Percentiles rank a stretch among this genome's conserved stretches.
These are phyloP conservation scores for Agrochola lychnidis DNA, from an alignment of 2,888 invertebrate genomes.

Conservation along the genomic window DNA sequence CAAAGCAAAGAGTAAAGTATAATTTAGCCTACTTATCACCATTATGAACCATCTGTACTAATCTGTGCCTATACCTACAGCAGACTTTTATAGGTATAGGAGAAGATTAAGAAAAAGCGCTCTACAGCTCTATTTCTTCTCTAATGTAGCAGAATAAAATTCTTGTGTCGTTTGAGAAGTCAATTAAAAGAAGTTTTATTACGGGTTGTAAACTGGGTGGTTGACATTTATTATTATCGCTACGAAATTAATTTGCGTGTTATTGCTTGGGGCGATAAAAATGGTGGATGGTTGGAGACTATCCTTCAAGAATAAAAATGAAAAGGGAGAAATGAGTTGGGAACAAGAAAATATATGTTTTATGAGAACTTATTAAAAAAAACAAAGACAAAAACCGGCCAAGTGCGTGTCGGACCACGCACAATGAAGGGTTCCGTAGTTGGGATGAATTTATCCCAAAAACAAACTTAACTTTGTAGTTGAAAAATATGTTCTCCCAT, in stretches of 20 bases:
- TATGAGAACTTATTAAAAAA: no score
- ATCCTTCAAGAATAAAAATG: neutral
- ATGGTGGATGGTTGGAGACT: neutral
- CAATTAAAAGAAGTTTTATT: slow-evolving; percentile 40
- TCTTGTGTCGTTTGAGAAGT: slow-evolving; percentile 32
- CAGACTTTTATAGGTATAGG: neutral
- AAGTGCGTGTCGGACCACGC: no score
- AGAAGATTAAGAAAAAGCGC: neutral
- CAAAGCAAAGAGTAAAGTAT: no score
- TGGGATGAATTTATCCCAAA: no score
- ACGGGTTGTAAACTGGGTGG: slow-evolving; percentile 14
- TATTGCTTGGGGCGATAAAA: slow-evolving; percentile 6
- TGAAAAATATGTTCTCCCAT: no score
- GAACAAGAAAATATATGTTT: no score
- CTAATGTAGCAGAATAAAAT: neutral
- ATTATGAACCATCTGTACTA: no score
- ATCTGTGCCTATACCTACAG: no score
- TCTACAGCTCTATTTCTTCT: neutral
- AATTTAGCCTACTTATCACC: no score
- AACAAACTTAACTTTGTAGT: no score
- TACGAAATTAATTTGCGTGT: slow-evolving; percentile 36
- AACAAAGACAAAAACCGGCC: neutral
- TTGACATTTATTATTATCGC: slow-evolving; percentile 21
- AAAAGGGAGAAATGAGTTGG: neutral
- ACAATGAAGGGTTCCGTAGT: no score